phyloP scores from a whole-genome alignment of 2,113 vertebrate genomes.

The Platysteira castanea region DNA sequence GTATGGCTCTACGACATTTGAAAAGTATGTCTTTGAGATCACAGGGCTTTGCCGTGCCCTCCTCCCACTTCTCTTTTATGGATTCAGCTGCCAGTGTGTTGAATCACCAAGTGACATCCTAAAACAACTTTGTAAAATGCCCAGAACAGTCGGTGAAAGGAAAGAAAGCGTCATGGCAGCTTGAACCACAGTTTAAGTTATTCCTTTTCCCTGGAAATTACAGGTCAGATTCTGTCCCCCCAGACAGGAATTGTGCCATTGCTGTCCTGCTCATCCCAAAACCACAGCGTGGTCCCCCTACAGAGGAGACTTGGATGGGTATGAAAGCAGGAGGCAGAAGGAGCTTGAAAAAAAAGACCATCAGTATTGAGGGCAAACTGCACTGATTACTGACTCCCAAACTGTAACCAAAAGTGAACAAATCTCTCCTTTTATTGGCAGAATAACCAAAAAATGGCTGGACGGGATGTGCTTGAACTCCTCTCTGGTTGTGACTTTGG shows the following conservation, averaged over 20 bases:
- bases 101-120: not conserved
- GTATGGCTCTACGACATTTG: not conserved
- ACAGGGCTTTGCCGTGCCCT: not conserved
- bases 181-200: not conserved
- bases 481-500: not conserved
- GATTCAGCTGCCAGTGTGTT: not conserved
- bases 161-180: not conserved
- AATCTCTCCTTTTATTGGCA: not conserved
- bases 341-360: not conserved
- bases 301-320: not conserved
- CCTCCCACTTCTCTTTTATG: not conserved
- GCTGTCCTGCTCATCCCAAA: not conserved
- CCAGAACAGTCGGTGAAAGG: not conserved
- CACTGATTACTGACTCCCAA: not conserved
- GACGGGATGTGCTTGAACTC: not conserved
- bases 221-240: not conserved
- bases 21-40: not conserved
- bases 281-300: fast-evolving
- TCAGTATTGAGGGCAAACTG: not conserved
- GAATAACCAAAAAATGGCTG: not conserved
- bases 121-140: not conserved
- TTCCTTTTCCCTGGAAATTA: not conserved
- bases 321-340: not conserved
- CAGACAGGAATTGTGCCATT: not conserved
- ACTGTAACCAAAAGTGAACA: not conserved